phyloP scores from a whole-genome alignment of 2,113 vertebrate genomes.

The Carollia perspicillata region DNA sequence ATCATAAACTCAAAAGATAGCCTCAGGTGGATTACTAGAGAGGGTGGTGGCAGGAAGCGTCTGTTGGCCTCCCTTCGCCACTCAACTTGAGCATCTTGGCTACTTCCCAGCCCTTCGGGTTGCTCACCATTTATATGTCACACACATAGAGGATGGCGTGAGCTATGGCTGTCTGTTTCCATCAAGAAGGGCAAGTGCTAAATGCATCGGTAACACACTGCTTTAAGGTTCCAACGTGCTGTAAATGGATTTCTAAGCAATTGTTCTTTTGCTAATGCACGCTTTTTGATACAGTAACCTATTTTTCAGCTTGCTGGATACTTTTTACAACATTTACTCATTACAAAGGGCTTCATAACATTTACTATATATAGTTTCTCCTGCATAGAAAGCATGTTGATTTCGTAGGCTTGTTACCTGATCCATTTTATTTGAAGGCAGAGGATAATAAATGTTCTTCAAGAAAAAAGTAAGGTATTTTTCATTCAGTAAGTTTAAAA shows the following conservation, averaged over 20 bases:
- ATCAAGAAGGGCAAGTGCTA: background rate
- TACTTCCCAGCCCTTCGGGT: no score
- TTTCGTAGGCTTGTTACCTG: background rate
- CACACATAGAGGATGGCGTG: background rate
- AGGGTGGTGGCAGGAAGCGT: background rate
- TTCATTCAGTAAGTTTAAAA: conserved; percentile 3
- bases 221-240: background rate
- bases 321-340: background rate
- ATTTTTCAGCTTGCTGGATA: background rate
- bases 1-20: background rate
- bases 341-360: background rate
- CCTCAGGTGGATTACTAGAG: no score
- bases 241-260: background rate
- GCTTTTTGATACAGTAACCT: background rate
- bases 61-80: background rate
- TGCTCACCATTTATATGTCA: background rate
- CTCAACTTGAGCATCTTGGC: background rate
- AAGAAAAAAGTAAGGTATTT: background rate
- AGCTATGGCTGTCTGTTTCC: background rate
- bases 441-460: background rate
- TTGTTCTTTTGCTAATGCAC: background rate
- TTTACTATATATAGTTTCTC: background rate
- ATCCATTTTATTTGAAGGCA: background rate
- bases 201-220: background rate
- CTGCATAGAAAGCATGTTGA: background rate